phyloP scores from a whole-genome alignment of 2,888 invertebrate species.

The Mesopsocus fuscifrons region DNA sequence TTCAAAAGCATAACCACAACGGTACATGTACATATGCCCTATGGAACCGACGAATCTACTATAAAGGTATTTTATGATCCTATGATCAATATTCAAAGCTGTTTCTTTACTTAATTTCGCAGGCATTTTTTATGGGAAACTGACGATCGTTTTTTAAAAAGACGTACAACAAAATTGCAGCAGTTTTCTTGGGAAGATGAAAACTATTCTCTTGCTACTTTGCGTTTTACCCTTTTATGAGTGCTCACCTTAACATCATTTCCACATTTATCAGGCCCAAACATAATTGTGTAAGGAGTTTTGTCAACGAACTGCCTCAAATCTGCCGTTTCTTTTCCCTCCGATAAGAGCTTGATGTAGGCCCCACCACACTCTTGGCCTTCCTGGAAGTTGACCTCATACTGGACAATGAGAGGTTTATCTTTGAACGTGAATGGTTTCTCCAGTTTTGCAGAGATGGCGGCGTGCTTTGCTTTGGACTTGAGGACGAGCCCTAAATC shows the following conservation, averaged over 20 bases:
- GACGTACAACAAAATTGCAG: constrained; percentile 1
- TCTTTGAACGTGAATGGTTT: constrained; percentile 66
- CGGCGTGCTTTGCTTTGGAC: constrained; percentile 92
- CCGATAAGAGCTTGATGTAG: constrained; percentile 80
- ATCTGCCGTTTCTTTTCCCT: constrained; percentile 45
- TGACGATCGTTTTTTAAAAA: not conserved
- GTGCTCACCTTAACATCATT: constrained; percentile 66
- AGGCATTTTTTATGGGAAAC: too few species aligned
- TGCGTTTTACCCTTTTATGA: too few species aligned
- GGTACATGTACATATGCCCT: too few species aligned
- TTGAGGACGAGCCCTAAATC: constrained; percentile 80
- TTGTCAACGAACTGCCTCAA: constrained; percentile 71
- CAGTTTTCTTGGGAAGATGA: too few species aligned
- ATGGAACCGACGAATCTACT: too few species aligned
- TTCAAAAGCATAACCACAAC: too few species aligned
- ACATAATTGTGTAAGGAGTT: constrained; percentile 97
- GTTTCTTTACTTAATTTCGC: too few species aligned
- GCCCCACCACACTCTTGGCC: constrained; percentile 98
- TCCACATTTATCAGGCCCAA: constrained; percentile 98
- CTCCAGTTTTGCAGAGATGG: constrained; percentile 59
- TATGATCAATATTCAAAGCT: too few species aligned
- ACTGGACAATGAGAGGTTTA: constrained; percentile 76
- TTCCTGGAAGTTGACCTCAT: constrained; percentile 83
- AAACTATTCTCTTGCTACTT: too few species aligned
- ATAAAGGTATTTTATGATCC: too few species aligned